Conservation (phyloP, 2,113 vertebrate species). For the Genyomyrus donnyi region DNA sequence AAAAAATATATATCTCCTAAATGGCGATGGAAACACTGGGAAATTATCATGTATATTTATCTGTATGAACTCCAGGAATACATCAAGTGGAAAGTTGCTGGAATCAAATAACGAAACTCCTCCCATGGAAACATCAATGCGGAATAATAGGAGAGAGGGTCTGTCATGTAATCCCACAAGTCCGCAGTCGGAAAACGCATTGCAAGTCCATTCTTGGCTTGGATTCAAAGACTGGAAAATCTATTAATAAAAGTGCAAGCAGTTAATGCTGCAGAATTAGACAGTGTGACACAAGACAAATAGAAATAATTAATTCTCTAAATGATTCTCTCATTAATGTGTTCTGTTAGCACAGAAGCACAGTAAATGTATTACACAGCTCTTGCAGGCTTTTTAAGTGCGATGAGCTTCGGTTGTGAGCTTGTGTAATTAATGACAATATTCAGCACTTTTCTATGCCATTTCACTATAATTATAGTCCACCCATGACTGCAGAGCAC, state of each 20-base stretch:
- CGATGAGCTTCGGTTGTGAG: neutral
- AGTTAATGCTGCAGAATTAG: constrained; percentile 84
- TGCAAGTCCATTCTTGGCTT: constrained; percentile 77
- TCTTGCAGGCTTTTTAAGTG: constrained; percentile 32
- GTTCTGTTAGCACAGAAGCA: constrained; percentile 53
- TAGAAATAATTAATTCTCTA: constrained; percentile 86
- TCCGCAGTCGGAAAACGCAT: constrained; percentile 66
- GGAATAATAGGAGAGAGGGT: constrained; percentile 67
- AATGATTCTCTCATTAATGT: constrained; percentile 87
- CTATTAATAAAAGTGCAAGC: constrained; percentile 84
- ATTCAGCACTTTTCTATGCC: constrained; percentile 7
- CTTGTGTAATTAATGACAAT: neutral
- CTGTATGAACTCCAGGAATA: constrained; percentile 77
- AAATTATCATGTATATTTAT: constrained; percentile 25
- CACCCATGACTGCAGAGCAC: neutral
- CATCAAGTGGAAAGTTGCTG: constrained; percentile 67
- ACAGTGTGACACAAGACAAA: constrained; percentile 87
- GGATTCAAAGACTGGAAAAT: constrained; percentile 80
- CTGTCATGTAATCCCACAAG: constrained; percentile 66
- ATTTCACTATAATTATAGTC: neutral
- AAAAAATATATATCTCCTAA: constrained; percentile 77
- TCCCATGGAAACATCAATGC: constrained; percentile 55
- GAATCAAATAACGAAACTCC: constrained; percentile 52
- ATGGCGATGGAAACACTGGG: constrained; percentile 19
- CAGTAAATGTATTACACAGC: constrained; percentile 62